Conservation (phyloP, 2,888 invertebrate species). For the Anticlea derivata region DNA sequence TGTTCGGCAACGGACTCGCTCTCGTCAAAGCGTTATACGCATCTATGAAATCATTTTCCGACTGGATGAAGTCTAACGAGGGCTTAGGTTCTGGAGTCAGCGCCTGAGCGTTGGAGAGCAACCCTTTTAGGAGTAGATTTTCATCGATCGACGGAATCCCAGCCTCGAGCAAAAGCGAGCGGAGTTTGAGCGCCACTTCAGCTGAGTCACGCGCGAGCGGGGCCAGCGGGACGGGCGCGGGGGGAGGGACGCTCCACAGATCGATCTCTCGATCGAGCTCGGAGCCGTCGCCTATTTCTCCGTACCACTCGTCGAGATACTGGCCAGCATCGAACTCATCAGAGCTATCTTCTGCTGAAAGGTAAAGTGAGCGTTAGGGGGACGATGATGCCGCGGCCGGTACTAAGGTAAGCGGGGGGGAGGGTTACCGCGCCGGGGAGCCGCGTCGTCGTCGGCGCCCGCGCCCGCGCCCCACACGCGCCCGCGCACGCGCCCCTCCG, state of each 20-base stretch:
- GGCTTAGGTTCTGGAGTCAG: slow-evolving; percentile 28
- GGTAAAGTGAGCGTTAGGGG: slow-evolving; percentile 74
- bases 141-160: slow-evolving; percentile 63
- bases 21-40: slow-evolving; percentile 76
- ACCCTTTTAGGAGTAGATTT: slow-evolving; percentile 59
- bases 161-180: slow-evolving; percentile 60
- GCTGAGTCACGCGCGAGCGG: slow-evolving; percentile 41
- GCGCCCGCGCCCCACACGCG: slow-evolving; percentile 77
- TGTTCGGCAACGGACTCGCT: slow-evolving; percentile 69
- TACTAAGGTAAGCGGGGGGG: slow-evolving; percentile 34
- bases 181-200: slow-evolving; percentile 62
- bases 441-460: slow-evolving; percentile 74
- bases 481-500: slow-evolving; percentile 66
- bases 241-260: slow-evolving; percentile 30
- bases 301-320: slow-evolving; percentile 73
- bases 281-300: slow-evolving; percentile 41
- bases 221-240: slow-evolving; percentile 8
- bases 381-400: slow-evolving; percentile 42
- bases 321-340: slow-evolving; percentile 70
- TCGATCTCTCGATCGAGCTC: slow-evolving; percentile 27
- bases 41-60: slow-evolving; percentile 77
- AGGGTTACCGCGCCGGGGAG: slow-evolving; percentile 75
- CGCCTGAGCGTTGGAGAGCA: slow-evolving; percentile 41
- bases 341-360: slow-evolving; percentile 82
- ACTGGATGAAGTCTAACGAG: slow-evolving; percentile 64